A percentile compares a stretch with the other conserved stretches of the same genome.
Conservation (phyloP, 2,113 vertebrate genomes). For the Oncorhynchus keta region DNA sequence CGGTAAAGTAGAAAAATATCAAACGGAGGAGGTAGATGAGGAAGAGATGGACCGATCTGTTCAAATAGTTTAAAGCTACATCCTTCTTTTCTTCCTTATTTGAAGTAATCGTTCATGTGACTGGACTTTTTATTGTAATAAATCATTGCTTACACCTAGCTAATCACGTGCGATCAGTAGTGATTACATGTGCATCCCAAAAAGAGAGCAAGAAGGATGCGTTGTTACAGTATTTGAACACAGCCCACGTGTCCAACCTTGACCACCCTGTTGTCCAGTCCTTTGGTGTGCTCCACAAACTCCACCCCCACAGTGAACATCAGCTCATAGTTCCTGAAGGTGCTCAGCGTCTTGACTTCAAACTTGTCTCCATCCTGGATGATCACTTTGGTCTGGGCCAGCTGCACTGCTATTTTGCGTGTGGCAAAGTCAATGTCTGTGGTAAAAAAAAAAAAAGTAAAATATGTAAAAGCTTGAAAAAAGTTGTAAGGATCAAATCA, state of each 20-base stretch:
- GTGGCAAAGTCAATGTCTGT: slow-evolving; percentile 90
- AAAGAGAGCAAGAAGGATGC: too few species aligned
- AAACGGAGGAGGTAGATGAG: background rate
- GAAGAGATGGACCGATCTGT: background rate
- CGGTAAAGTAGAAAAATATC: background rate
- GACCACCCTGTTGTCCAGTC: slow-evolving; percentile 82
- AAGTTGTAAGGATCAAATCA: background rate
- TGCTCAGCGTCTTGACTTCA: slow-evolving; percentile 86
- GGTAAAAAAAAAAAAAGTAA: background rate
- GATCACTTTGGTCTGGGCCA: slow-evolving; percentile 88
- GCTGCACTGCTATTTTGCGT: slow-evolving; percentile 84
- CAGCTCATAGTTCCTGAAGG: slow-evolving; percentile 85
- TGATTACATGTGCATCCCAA: too few species aligned
- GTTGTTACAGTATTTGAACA: too few species aligned
- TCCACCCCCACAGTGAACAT: slow-evolving; percentile 84
- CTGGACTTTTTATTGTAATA: too few species aligned
- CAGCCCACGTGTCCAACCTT: slow-evolving; percentile 71
- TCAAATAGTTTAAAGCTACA: too few species aligned
- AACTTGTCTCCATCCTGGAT: slow-evolving; percentile 83
- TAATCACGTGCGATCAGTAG: too few species aligned
- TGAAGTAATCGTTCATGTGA: too few species aligned
- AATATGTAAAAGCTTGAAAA: background rate
- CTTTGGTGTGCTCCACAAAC: slow-evolving; percentile 88
- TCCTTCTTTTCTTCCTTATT: too few species aligned
- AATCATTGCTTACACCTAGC: too few species aligned